phyloP scores from a whole-genome alignment of 2,113 vertebrate genomes.

The Melanotaenia duboulayi region DNA sequence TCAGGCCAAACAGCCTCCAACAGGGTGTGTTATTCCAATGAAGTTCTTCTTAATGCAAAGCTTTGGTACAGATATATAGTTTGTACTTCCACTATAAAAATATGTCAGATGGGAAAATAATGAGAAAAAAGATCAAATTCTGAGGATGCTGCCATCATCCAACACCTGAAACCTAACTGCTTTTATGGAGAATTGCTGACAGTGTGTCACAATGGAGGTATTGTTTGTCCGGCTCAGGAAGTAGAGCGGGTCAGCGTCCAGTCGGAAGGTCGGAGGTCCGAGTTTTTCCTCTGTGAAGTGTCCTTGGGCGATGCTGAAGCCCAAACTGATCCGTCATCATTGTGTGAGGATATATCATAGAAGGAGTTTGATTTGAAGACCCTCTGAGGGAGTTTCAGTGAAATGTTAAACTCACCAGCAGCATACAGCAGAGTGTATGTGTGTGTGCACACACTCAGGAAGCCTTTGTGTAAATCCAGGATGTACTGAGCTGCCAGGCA shows the following conservation, averaged over 20 bases:
- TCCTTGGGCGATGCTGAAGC: background rate
- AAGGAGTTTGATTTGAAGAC: no score
- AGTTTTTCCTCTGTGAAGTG: no score
- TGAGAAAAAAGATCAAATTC: background rate
- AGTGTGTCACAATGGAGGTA: background rate
- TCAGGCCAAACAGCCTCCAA: no score
- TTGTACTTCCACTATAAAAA: no score
- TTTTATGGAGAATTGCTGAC: background rate
- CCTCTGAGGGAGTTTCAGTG: background rate
- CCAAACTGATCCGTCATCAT: background rate
- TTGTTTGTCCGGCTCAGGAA: constrained; percentile 3
- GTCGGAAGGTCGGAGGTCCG: background rate
- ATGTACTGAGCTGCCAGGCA: constrained; percentile 54
- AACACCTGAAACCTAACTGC: background rate
- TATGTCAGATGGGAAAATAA: no score
- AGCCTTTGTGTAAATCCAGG: constrained; percentile 57
- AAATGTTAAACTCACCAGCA: background rate
- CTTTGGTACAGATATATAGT: no score
- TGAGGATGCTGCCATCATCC: background rate
- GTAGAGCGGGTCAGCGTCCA: background rate
- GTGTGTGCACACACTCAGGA: constrained; percentile 1
- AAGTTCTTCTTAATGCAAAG: no score
- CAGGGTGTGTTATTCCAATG: no score
- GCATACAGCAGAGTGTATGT: background rate
- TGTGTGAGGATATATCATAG: no score